A percentile compares a stretch with the other conserved stretches of the same genome.
phyloP scores from a whole-genome alignment of 2,113 vertebrate species.

The Leptosomus discolor region DNA sequence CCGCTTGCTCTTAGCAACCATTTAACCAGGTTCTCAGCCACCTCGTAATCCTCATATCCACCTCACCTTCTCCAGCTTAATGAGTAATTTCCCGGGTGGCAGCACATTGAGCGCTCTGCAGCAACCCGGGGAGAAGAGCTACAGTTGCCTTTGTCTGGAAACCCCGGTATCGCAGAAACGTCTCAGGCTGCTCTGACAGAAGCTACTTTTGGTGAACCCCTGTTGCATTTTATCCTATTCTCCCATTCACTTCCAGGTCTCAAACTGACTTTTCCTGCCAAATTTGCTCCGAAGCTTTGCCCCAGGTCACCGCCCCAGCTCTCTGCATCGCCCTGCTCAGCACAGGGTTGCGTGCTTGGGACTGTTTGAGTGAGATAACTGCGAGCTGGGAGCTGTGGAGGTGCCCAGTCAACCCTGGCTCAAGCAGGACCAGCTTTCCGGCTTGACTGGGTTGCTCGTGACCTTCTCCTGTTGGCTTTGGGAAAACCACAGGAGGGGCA shows the following conservation, averaged over 20 bases:
- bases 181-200: not conserved
- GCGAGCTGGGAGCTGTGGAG: not conserved
- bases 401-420: not conserved
- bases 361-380: not conserved
- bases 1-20: not conserved
- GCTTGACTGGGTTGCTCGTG: not conserved
- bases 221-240: not conserved
- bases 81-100: not conserved
- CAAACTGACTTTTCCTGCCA: not conserved
- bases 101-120: not conserved
- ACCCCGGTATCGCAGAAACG: not conserved
- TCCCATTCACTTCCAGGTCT: not conserved
- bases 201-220: not conserved
- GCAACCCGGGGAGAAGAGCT: not conserved
- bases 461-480: not conserved
- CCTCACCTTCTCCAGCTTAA: not conserved
- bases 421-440: not conserved
- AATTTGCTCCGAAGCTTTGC: not conserved
- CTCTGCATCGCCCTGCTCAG: not conserved
- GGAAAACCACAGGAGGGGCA: not conserved
- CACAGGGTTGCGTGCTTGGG: rapidly evolving
- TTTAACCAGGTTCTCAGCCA: not conserved
- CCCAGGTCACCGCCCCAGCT: not conserved
- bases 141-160: not conserved
- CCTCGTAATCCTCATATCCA: not conserved